Base-by-base conservation (phyloP, 2,888 invertebrate species). In the Hypena proboscidalis region DNA sequence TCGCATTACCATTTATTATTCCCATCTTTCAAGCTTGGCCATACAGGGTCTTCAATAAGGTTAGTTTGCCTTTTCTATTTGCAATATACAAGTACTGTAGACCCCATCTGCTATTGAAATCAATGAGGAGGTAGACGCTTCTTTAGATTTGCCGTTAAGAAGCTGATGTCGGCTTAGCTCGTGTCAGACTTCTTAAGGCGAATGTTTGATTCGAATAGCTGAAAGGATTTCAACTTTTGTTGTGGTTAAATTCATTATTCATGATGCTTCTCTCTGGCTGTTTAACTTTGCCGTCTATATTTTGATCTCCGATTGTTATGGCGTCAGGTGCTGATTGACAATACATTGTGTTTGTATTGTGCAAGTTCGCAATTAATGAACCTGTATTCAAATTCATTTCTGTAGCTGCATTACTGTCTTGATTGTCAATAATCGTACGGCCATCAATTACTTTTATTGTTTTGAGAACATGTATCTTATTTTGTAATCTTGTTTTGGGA, bases 31-130 rank as follows among this genome's bases (percentile, higher is more conserved):
- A 26, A 17, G 15, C 36, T 39, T 44, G 27, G 13, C 44, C 36
- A 29, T 53, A 36, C 42, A 37, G 9, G 58, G 52, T 58, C 26
- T 33, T 44, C 27, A 27, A 44, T 44, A 37, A 39, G 11, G 31
- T 3, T n/a, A 14, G 46, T 40, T 52, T 25, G 37, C 22, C 5
- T 57, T 52, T 53, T 56, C 27, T 13, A 36, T 27, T 14, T 38
- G 37, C 46, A 61, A 65, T 58, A 60, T 71, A 65, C 65, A 14
- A 6, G 14, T n/a, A n/a, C n/a, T n/a, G n/a, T 3, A 9, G 4
- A 8, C n/a, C 63, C 60, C 64, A 58, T 41, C 51, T 38, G 32
- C 63, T 41, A 70, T 71, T 70, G 74, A 71, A 69, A 67, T 72
- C 72, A 72, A 72, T 72, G 70, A 70, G 67, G 30, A 41, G 32